phyloP scores from a whole-genome alignment of 2,113 vertebrate species.

The Caretta caretta region DNA sequence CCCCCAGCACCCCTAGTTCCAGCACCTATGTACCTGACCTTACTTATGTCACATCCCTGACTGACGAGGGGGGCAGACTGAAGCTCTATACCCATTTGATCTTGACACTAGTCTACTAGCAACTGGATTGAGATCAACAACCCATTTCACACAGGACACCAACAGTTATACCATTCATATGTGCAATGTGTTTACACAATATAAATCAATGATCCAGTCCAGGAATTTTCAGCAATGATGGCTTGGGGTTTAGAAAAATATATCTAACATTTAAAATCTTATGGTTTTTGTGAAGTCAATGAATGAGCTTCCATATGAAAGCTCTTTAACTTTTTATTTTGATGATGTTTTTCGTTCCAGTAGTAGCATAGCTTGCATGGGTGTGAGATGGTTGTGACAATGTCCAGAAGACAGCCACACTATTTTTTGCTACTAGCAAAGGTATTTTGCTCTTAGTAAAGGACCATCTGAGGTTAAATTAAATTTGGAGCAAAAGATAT shows the following conservation, averaged over 20 bases:
- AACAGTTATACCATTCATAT: not conserved
- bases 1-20: too few species aligned
- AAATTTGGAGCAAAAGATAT: slow-evolving; percentile 31
- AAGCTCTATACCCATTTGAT: not conserved
- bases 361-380: slow-evolving; percentile 13
- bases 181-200: not conserved
- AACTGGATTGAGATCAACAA: slow-evolving; percentile 18
- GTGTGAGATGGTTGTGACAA: not conserved
- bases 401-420: not conserved
- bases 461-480: slow-evolving; percentile 11
- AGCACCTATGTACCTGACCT: not conserved
- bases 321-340: not conserved
- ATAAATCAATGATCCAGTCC: not conserved
- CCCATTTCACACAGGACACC: not conserved
- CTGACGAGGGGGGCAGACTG: not conserved
- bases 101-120: not conserved
- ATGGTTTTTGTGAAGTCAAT: not conserved
- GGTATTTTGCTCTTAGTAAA: not conserved
- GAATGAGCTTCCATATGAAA: not conserved
- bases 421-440: not conserved
- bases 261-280: not conserved
- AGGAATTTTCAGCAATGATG: not conserved
- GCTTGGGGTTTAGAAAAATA: not conserved
- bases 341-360: not conserved
- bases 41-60: not conserved